Conservation (phyloP, 2,797 vertebrate genomes). For the Macropus fuliginosus region DNA sequence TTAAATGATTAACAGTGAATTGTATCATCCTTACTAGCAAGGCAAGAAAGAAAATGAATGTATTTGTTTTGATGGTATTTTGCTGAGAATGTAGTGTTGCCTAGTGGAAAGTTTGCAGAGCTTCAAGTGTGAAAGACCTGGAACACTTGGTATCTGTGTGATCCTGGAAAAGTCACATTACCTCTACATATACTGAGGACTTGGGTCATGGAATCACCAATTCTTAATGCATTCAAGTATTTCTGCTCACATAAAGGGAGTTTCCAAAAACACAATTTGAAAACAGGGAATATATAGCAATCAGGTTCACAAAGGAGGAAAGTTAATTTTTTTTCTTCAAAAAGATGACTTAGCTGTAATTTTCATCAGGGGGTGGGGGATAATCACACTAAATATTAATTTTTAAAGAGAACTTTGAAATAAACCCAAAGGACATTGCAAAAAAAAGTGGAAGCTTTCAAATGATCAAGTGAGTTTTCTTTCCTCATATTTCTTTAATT, state of each 20-base stretch:
- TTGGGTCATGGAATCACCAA: not conserved
- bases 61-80: not conserved
- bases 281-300: slow-evolving; percentile 31
- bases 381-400: not conserved
- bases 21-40: not conserved
- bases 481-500: not conserved
- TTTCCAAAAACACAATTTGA: slow-evolving; percentile 26
- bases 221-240: slow-evolving; percentile 20
- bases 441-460: slow-evolving; percentile 19
- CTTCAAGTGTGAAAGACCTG: not conserved
- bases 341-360: slow-evolving; percentile 26
- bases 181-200: not conserved
- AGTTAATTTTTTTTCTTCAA: slow-evolving; percentile 12
- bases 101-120: not conserved
- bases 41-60: not conserved
- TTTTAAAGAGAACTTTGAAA: slow-evolving; percentile 64
- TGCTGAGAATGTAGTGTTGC: not conserved
- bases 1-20: slow-evolving; percentile 32
- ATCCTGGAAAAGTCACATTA: not conserved
- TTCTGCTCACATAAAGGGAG: slow-evolving; percentile 33
- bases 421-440: slow-evolving; percentile 39
- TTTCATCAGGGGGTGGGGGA: slow-evolving; percentile 42
- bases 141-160: not conserved
- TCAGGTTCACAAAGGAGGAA: slow-evolving; percentile 57
- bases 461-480: slow-evolving; percentile 51